Evolutionary conservation across 2,888 invertebrate species (phyloP), one percentile per base, ranked within the genome.

Genomic region (Psylliodes chrysocephalus): DNA sequence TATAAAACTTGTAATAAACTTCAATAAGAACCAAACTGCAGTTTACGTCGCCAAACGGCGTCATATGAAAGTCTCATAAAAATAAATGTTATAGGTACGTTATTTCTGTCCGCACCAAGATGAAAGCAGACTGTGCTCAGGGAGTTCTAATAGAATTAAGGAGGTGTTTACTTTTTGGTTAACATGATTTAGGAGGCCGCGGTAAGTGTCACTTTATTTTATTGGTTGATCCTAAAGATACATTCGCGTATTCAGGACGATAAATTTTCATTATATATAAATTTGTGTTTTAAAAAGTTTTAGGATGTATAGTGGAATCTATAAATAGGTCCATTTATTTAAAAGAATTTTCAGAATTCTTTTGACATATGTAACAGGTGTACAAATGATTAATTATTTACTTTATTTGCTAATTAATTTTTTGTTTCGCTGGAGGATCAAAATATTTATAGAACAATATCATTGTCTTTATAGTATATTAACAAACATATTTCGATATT

Each of bases 91-190:
- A 47, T 25, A 1, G 2, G 47, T 47, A 1, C 10, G 47, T 47
- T 47, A 47, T 47, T 47, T 47, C 47, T 47, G 47, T 47, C 47
- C 22, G 25, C 14, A 12, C 19, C 14, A 47, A 25, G 25, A 22
- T 19, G 25, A 47, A 47, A 25, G 47, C 19, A 25, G 25, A 47
- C 8, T 6, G 19, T 10, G 19, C 25, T 5, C 22, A 12, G 47
- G 47, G 25, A 47, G 22, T 47, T 47, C 47, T 47, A 47, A 47
- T 25, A 47, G 47, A 47, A 47, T 47, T 47, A 47, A 47, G 25
- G 47, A 47, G 47, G 47, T 47, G 47, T 47, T 47, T 47, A 47
- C 47, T 47, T 47, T 47, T 47, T 47, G 47, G n/a, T 47, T 47
- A 47, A 47, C 47, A 17, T 47, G 47, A 47, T 47, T 47, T 47